These are phyloP conservation scores for Eilema caniola DNA, from an alignment of 2,888 invertebrate genomes.

Conservation along the genomic window DNA sequence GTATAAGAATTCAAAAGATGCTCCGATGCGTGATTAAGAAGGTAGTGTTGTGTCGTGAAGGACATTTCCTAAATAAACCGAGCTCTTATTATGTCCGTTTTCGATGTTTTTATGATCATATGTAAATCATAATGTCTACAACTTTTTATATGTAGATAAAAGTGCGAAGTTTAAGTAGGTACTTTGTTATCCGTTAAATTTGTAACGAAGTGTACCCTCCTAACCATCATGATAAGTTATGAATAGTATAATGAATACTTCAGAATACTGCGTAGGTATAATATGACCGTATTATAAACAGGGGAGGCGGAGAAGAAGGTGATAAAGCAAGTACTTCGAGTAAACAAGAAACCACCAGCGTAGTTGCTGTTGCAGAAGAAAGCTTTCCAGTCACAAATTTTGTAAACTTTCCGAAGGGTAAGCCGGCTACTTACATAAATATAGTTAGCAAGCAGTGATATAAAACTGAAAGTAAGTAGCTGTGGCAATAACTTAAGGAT, in stretches of 20 bases:
- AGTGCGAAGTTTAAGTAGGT: not conserved
- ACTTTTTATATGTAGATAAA: not conserved
- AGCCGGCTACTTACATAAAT: not conserved
- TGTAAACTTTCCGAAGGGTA: conserved; percentile 84
- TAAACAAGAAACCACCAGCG: conserved; percentile 68
- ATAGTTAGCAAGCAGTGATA: not conserved
- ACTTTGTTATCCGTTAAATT: not conserved
- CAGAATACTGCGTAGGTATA: not conserved
- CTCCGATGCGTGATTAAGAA: not conserved
- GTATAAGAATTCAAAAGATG: no score
- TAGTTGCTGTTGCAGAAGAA: conserved; percentile 55
- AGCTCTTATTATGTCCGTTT: no score
- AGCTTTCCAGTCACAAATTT: conserved; percentile 81
- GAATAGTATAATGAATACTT: not conserved
- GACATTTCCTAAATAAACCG: not conserved
- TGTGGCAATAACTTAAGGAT: no score
- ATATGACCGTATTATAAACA: conserved; percentile 33
- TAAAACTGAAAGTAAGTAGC: not conserved
- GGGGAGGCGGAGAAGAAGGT: conserved; percentile 67
- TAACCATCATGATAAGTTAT: not conserved
- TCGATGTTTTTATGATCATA: not conserved
- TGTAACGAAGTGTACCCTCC: not conserved
- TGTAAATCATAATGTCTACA: not conserved
- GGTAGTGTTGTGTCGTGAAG: not conserved
- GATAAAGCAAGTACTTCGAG: conserved; percentile 75